These are phyloP conservation scores for Ooceraea biroi DNA, from an alignment of 1,140 invertebrate genomes.

Conservation along the genomic window DNA sequence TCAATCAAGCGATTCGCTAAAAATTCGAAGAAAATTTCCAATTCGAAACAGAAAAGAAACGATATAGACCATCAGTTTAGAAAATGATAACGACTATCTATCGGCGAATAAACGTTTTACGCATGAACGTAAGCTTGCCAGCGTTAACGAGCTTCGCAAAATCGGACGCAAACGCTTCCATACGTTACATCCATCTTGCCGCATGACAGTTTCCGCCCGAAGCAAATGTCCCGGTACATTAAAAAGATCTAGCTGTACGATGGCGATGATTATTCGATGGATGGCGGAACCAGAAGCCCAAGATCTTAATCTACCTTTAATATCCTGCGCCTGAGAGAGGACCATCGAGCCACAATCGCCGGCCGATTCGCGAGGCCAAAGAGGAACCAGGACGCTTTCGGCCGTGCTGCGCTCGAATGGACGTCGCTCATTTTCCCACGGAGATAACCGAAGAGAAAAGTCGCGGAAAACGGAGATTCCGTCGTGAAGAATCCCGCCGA, in stretches of 20 bases:
- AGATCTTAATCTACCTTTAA: slow-evolving; percentile 77
- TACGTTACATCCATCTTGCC: slow-evolving; percentile 55
- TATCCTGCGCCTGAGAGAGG: slow-evolving; percentile 75
- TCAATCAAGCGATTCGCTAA: slow-evolving; percentile 37
- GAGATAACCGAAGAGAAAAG: slow-evolving; percentile 61
- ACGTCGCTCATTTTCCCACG: slow-evolving; percentile 72
- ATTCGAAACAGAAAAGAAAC: neutral
- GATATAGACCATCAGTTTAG: neutral
- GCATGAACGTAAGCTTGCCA: neutral
- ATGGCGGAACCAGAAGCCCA: slow-evolving; percentile 61
- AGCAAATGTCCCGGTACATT: slow-evolving; percentile 54
- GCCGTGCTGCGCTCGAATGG: slow-evolving; percentile 27
- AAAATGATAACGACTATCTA: neutral
- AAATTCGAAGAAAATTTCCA: neutral
- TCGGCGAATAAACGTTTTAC: neutral
- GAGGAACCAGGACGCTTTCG: slow-evolving; percentile 59
- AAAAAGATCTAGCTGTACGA: slow-evolving; percentile 45
- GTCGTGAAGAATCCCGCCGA: slow-evolving; percentile 12
- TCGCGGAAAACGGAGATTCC: neutral
- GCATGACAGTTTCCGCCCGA: slow-evolving; percentile 55
- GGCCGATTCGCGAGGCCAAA: slow-evolving; percentile 55
- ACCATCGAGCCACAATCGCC: slow-evolving; percentile 50
- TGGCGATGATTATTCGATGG: slow-evolving; percentile 51
- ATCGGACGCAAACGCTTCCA: slow-evolving; percentile 44
- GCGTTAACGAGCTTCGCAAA: slow-evolving; percentile 47